phyloP scores from a whole-genome alignment of 2,888 invertebrate genomes.

The Entomobrya multifasciata region DNA sequence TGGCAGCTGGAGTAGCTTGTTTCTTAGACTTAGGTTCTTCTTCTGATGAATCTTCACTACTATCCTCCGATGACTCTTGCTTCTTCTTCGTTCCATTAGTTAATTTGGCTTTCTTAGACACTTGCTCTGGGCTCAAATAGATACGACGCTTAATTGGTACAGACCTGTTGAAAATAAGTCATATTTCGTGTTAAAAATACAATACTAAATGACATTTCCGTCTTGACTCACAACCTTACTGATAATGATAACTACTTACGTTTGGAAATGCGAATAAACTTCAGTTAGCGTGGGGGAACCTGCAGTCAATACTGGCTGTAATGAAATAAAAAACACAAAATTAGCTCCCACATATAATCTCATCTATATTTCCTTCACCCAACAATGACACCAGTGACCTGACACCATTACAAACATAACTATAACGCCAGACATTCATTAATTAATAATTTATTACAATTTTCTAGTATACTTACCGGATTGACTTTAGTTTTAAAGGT shows the following conservation, averaged over 20 bases:
- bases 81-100: no score
- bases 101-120: conserved; percentile 71
- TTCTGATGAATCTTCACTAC: conserved; percentile 61
- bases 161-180: no score
- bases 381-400: no score
- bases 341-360: no score
- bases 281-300: conserved; percentile 86
- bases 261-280: conserved; percentile 84
- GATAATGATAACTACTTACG: conserved; percentile 69
- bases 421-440: no score
- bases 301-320: conserved; percentile 86
- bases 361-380: no score
- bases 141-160: conserved; percentile 78
- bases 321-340: conserved; percentile 75
- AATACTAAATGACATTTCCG: conserved; percentile 3
- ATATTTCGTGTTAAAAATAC: not conserved
- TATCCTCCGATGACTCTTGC: conserved; percentile 49
- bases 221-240: no score
- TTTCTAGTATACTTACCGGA: conserved; percentile 87
- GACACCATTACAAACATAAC: no score
- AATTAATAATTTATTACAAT: no score
- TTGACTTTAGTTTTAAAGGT: conserved; percentile 88
- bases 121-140: conserved; percentile 66
- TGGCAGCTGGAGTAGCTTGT: conserved; percentile 27
- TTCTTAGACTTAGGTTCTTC: conserved; percentile 65